Conservation (phyloP, 2,888 invertebrate species). For the Drosophila fulvimacula region DNA sequence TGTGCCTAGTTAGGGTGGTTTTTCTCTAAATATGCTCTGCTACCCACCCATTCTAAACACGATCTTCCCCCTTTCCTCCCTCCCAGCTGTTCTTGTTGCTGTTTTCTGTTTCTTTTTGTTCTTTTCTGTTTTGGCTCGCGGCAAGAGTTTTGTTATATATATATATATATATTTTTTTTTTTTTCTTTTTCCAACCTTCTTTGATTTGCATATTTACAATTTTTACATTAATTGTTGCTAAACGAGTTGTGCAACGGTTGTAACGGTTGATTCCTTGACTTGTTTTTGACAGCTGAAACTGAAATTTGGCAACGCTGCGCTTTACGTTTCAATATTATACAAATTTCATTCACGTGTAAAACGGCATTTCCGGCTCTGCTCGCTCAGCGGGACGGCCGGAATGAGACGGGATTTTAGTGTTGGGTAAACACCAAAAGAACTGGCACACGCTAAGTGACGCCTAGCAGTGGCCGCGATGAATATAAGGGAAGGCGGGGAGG, state of each 20-base stretch:
- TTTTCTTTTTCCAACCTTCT: conserved; percentile 24
- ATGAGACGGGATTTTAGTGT: conserved; percentile 37
- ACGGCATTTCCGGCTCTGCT: conserved; percentile 79
- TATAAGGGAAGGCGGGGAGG: not conserved
- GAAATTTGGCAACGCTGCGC: conserved; percentile 61
- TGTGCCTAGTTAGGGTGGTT: conserved; percentile 52
- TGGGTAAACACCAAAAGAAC: conserved; percentile 66
- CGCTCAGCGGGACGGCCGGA: conserved; percentile 22
- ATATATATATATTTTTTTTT: too few relatives aligned
- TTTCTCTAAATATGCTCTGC: conserved; percentile 42
- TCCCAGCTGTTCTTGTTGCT: not conserved
- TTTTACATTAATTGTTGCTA: conserved; percentile 67
- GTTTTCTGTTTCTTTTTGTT: conserved; percentile 30
- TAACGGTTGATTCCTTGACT: conserved; percentile 50
- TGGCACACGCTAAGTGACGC: conserved; percentile 74
- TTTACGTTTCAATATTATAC: conserved; percentile 31
- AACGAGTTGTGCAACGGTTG: conserved; percentile 46
- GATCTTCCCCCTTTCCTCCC: not conserved
- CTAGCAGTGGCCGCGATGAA: too few relatives aligned
- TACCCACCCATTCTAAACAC: not conserved
- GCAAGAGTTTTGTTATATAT: conserved; percentile 36
- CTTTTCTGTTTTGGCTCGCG: conserved; percentile 42
- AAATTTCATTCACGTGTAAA: conserved; percentile 81
- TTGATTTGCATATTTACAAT: conserved; percentile 62
- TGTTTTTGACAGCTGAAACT: conserved; percentile 40